Base-by-base conservation (phyloP, 2,888 invertebrate species). In the Cerceris rybyensis region DNA sequence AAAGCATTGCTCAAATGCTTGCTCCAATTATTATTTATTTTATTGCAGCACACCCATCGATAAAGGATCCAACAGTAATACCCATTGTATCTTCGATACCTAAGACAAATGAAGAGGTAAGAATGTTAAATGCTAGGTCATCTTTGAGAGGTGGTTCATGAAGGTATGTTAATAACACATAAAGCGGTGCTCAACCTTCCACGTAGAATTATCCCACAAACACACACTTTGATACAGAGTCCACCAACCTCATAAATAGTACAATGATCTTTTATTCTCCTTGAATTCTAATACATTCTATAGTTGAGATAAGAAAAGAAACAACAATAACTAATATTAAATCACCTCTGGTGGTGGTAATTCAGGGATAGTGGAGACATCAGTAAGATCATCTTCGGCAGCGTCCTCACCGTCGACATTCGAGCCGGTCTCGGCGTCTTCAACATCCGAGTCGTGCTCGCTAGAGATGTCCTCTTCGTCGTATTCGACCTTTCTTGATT, bases 381-480 rank as follows among this genome's bases (percentile, higher is more conserved):
- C 91, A 72, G 89, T 83, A 52, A 89, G 86, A 14, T 92, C 90
- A 16, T 92, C 92, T 64, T 92, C 92, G 76, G 76, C 85, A 66
- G 86, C 89, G 80, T 89, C 91, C 75, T 90, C 90, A 52, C 85
- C 89, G 71, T 89, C 91, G 70, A 77, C 88, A 61, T 87, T 88
- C 5, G 76, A 82, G 70, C 85, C 88, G 84, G 87, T 86, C 57
- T 90, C 91, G 71, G 89, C 89, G 76, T 92, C 91, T 63, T 92
- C 92, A 46, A 88, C 80, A 8, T 92, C 92, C 52, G 91, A 89
- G 9, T 92, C 92, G 69, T 90, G 90, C 66, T 92, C 92, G 84
- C 92, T 92, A 63, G 92, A 92, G 70, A 92, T 92, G 80, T 92
- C 91, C 75, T 91, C 92, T 41, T 92, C 92, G 80, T 92, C 92